phyloP scores from a whole-genome alignment of 2,888 invertebrate genomes.

The Tineola bisselliella region DNA sequence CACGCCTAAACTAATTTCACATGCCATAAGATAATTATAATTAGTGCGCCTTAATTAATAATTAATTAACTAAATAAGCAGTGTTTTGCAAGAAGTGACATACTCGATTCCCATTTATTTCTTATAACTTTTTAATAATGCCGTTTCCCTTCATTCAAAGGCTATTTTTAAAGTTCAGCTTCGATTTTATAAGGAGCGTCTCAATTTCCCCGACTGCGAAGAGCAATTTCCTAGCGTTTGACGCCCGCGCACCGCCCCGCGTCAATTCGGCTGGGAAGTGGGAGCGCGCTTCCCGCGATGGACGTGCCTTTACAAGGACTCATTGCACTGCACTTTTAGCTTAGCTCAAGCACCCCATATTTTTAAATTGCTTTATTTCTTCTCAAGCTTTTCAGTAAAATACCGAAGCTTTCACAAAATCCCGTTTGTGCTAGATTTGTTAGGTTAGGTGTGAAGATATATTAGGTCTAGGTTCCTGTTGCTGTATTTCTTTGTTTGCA shows the following conservation, averaged over 20 bases:
- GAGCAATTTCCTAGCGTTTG: conserved; percentile 57
- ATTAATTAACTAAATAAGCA: too few relatives aligned
- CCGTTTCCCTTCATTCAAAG: background rate
- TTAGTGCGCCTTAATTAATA: too few relatives aligned
- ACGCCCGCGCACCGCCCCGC: conserved; percentile 20
- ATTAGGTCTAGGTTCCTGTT: background rate
- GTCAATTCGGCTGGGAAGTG: background rate
- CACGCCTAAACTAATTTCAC: too few relatives aligned
- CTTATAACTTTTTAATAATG: background rate
- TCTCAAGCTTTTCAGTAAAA: conserved; percentile 7
- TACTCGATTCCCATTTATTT: background rate
- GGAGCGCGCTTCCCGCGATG: background rate
- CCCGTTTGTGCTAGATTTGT: background rate
- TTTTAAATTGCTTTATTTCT: conserved; percentile 13
- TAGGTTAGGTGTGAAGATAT: background rate
- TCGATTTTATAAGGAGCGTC: conserved; percentile 43
- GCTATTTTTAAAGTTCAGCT: conserved; percentile 18
- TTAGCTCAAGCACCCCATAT: conserved; percentile 12
- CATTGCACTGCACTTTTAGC: conserved; percentile 13
- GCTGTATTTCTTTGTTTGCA: background rate
- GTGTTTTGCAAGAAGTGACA: too few relatives aligned
- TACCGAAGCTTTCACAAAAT: background rate
- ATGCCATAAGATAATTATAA: too few relatives aligned
- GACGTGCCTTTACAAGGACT: conserved; percentile 11
- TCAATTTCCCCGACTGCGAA: conserved; percentile 48